These are phyloP conservation scores for Plusia festucae DNA, from an alignment of 2,888 invertebrate genomes.

Conservation along the genomic window DNA sequence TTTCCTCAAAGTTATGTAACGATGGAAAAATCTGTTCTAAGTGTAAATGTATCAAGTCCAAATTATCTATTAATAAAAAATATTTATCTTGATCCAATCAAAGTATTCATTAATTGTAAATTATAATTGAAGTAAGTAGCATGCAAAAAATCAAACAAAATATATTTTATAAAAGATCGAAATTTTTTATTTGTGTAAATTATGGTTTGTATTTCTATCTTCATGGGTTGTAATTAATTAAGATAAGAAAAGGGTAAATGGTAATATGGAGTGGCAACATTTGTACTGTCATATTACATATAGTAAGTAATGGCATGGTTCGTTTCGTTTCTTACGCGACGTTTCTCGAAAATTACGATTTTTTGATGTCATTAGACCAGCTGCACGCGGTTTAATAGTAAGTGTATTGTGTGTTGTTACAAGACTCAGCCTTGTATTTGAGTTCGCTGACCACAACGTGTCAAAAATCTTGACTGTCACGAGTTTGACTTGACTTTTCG, in stretches of 20 bases:
- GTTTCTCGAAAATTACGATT: slow-evolving; percentile 73
- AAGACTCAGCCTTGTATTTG: slow-evolving; percentile 25
- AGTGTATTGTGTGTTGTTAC: slow-evolving; percentile 47
- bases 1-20: too few relatives aligned
- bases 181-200: too few relatives aligned
- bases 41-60: too few relatives aligned
- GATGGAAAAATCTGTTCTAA: too few relatives aligned
- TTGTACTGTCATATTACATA: slow-evolving; percentile 64
- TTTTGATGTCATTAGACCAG: slow-evolving; percentile 43
- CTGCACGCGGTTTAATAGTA: slow-evolving; percentile 51
- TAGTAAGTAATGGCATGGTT: slow-evolving; percentile 51
- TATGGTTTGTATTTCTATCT: too few relatives aligned
- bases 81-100: too few relatives aligned
- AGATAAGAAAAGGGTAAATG: slow-evolving; percentile 18
- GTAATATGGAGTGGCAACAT: slow-evolving; percentile 53
- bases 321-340: slow-evolving; percentile 58
- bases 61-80: too few relatives aligned
- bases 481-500: slow-evolving; percentile 32
- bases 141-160: too few relatives aligned
- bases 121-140: too few relatives aligned
- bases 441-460: slow-evolving; percentile 29
- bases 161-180: too few relatives aligned
- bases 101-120: too few relatives aligned
- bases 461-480: slow-evolving; percentile 47
- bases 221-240: too few relatives aligned